Base-by-base conservation (phyloP, 2,113 vertebrate species). In the Aldabrachelys gigantea region DNA sequence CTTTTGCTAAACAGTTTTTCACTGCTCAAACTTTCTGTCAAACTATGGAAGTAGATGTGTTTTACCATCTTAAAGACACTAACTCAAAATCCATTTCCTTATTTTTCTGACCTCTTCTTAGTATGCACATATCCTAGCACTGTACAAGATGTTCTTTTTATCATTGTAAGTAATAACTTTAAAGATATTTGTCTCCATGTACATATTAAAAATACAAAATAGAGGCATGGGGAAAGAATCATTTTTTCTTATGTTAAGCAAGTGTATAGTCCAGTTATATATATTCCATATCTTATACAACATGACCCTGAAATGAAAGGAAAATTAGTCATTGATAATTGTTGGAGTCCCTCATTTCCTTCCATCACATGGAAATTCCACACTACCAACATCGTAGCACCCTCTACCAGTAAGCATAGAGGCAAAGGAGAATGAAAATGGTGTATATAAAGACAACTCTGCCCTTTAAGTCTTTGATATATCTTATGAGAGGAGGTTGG, bases 171-270 rank as follows among this genome's bases (percentile, higher is more conserved):
- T 57, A 47, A 59, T 44, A 11, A 29, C 12, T 57, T 19, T 83
- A 11, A 35, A 57, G 41, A 78, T 24, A 78, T 14, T 47, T 5
- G 52, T 86, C n/a, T 31, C 3, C n/a, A 90, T 62, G 6, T 31
- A 38, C 14, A 29, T 29, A 72, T 27, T 38, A 52, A 10, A 47
- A 72, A 50, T 72, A 8, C 27, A 44, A 19, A 21, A 80, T 29
- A 62, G 76, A 9, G 29, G 9, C 24, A 17, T 19, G 11, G 3
- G n/a, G 22, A 12, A 75, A 92, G 3, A 85, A 92, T 2, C 44
- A 31, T 0, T 0, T 16, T 21, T 11, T 6, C 13, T 89, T 38
- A 41, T 0, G 2, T 65, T 56, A 11, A 49, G 27, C 2, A n/a
- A 76, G 41, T 5, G 14, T 4, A 95, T 87, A 35, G 4, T 27